Conservation (phyloP, 1,140 invertebrate genomes). For the Plectus sambesii region DNA sequence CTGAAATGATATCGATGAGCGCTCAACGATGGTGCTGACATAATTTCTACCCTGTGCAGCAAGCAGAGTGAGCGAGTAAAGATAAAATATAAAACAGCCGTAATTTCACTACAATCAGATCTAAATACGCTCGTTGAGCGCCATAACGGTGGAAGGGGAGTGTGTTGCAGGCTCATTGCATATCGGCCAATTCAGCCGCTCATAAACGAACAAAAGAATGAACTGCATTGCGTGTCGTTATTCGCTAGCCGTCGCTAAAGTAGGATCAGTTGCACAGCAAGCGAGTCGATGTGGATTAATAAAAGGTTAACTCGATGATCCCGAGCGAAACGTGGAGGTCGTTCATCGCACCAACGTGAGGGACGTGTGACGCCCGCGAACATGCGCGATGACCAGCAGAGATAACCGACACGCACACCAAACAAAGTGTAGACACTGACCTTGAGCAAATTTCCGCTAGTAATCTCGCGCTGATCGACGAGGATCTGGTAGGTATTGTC, state of each 20-base stretch:
- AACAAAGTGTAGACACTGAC: too few species aligned
- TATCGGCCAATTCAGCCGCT: too few species aligned
- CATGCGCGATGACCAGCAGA: background rate
- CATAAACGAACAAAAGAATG: too few species aligned
- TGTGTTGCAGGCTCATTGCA: background rate
- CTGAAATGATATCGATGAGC: too few species aligned
- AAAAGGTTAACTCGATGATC: too few species aligned
- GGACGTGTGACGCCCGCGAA: background rate
- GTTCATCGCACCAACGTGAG: too few species aligned
- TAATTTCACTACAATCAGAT: background rate
- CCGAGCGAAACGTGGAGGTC: too few species aligned
- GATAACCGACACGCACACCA: background rate
- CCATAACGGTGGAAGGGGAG: background rate
- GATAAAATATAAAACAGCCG: background rate
- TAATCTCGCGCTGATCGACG: slow-evolving; percentile 56
- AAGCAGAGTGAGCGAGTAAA: background rate
- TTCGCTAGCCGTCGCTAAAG: too few species aligned
- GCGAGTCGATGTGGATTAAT: too few species aligned
- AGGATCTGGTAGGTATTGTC: slow-evolving; percentile 65
- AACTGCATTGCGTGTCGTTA: too few species aligned
- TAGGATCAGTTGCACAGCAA: too few species aligned
- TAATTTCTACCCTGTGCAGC: background rate
- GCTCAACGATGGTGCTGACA: too few species aligned
- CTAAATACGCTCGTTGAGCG: background rate
- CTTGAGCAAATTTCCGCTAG: slow-evolving; percentile 27